Percentiles rank a stretch among this genome's conserved stretches.
These are phyloP conservation scores for Meteorus sp. DNA, from an alignment of 1,140 invertebrate genomes.

Conservation along the genomic window DNA sequence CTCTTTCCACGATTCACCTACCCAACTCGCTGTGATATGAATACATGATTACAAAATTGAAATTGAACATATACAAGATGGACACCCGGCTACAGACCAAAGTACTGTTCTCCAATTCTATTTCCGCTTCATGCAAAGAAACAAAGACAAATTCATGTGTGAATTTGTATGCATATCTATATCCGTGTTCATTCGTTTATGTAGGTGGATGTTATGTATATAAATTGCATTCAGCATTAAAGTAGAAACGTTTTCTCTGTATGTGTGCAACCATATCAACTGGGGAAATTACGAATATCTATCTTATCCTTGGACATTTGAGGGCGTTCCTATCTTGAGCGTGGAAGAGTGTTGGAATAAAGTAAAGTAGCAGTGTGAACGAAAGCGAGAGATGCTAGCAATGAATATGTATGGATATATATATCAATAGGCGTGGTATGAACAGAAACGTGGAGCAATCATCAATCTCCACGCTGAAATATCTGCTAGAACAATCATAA, in stretches of 20 bases:
- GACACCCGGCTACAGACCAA: not conserved
- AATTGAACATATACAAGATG: constrained; percentile 5
- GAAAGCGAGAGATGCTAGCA: constrained; percentile 35
- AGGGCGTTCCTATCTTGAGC: constrained; percentile 30
- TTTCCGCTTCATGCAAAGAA: too few species aligned
- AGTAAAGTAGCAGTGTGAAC: too few species aligned
- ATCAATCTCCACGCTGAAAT: constrained; percentile 45
- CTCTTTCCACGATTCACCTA: too few species aligned
- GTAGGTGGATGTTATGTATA: too few species aligned
- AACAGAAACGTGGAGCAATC: constrained; percentile 34
- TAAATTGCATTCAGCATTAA: too few species aligned
- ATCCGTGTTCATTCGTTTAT: too few species aligned
- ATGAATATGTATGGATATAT: too few species aligned
- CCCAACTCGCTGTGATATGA: constrained; percentile 1
- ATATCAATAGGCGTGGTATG: too few species aligned
- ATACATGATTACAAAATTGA: constrained; percentile 12
- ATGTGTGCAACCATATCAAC: not conserved
- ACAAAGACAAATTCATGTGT: not conserved
- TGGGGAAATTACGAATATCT: constrained; percentile 47
- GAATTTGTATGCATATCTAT: too few species aligned
- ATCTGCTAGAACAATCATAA: constrained; percentile 28
- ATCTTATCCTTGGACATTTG: constrained; percentile 42
- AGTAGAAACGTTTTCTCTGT: not conserved
- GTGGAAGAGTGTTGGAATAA: not conserved
- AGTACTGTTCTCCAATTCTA: too few species aligned